Evolutionary conservation across 1,140 invertebrate species (phyloP).

Genomic region (Aphelinus certus): DNA sequence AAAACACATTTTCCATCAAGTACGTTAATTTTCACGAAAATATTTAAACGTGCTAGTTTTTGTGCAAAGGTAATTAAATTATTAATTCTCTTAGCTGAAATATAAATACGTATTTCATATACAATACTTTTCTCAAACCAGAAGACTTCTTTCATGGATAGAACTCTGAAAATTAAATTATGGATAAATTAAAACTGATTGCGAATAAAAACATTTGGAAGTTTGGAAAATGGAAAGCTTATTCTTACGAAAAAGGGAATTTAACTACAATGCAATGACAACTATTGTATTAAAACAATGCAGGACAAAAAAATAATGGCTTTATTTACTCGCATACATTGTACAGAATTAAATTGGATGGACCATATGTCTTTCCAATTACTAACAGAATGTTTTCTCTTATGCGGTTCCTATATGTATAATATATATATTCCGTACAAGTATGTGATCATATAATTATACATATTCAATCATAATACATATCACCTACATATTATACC

Average conservation of each 20-base stretch:
- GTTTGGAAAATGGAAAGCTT: not conserved
- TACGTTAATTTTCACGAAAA: too few relatives aligned
- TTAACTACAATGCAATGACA: not conserved
- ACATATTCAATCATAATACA: not conserved
- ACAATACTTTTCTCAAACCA: too few relatives aligned
- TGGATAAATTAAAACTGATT: not conserved
- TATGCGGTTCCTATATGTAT: not conserved
- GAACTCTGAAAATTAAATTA: not conserved
- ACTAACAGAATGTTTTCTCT: slow-evolving; percentile 2
- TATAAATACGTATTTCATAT: too few relatives aligned
- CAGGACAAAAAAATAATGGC: slow-evolving; percentile 58
- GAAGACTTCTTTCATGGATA: not conserved
- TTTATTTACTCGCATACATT: slow-evolving; percentile 57
- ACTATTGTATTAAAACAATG: slow-evolving; percentile 53
- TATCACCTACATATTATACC: slow-evolving; percentile 6
- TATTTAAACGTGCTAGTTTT: too few relatives aligned
- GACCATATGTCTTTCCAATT: slow-evolving; percentile 40
- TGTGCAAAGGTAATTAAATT: too few relatives aligned
- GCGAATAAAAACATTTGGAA: not conserved
- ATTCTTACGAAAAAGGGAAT: too few relatives aligned
- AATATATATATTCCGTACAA: slow-evolving; percentile 20
- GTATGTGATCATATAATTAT: slow-evolving; percentile 22
- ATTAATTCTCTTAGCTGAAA: too few relatives aligned
- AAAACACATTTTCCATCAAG: too few relatives aligned
- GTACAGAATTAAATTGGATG: slow-evolving; percentile 58